Evolutionary conservation across 2,888 invertebrate genomes (phyloP), one percentile per base, ranked within the genome.

Genomic region (Griposia aprilina): DNA sequence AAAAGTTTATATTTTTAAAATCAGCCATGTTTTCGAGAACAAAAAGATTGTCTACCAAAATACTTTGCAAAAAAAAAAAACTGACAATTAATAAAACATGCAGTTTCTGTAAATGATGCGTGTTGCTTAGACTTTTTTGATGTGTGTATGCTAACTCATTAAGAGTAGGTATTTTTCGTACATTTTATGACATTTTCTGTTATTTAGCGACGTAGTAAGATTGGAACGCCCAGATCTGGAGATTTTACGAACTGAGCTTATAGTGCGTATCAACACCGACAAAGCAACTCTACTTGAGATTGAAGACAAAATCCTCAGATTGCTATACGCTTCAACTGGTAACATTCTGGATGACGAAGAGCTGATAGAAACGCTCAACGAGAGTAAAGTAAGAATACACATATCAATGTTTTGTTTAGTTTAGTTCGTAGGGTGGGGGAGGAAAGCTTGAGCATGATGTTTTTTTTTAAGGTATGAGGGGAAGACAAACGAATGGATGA

Each of bases 271-370:
- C 84, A 99, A 99, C 90, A 96, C 97, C 0, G 99, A 99, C 91
- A 99, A 98, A 93, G 98, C 98, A 48, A 98, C 98, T 86, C 94
- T 99, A 78, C 97, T 99, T 83, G 97, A 97, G 71, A 98, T 99
- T 82, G 99, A 99, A 95, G 99, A 99, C 92, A 99, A 98, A 94
- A 99, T 99, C 82, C 96, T 99, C 17, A 97, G 98, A 87, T 97
- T 99, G 70, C 95, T 99, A 4, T 98, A 98, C 90, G 97, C 98
- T 67, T 98, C 98, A 0, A 98, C 98, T 82, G 99, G 99, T 8
- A 99, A 99, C 92, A 99, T 99, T 89, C 97, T 99, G 63, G 99
- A 99, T 92, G 99, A 99, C 91, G 99, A 99, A 92, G 98, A 98
- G 90, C 97, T 99, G 30, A 99, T 99, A 78, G 98, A 99, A 92